Base-by-base conservation (phyloP, 1,140 invertebrate genomes). In the Ceratina australensis region DNA sequence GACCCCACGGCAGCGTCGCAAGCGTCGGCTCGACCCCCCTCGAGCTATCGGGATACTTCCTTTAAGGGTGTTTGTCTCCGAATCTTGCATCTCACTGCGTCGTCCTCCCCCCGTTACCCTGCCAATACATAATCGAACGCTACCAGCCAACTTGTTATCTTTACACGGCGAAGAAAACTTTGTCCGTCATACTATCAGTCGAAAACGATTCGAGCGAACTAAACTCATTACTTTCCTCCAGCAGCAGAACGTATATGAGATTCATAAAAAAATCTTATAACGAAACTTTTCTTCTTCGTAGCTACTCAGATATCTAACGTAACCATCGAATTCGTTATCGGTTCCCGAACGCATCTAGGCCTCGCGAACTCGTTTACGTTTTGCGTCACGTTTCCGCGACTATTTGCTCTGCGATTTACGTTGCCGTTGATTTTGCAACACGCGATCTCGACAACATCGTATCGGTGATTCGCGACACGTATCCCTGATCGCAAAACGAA, bases 61-160 rank as follows among this genome's bases (percentile, higher is more conserved):
- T 73, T 79, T 72, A 79, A 79, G 68, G 22, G 5, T 63, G 72
- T 84, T 81, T 73, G 69, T 84, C 75, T 84, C 77, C 72, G 72
- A 83, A 77, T 18, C 72, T 79, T 49, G 52, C 54, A 42, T 66
- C 20, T 57, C 65, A 20, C 64, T 64, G 59, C 63, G 33, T 54
- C n/a, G n/a, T n/a, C n/a, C n/a, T n/a, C 49, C 56, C 59, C 33
- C 71, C 65, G 52, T 80, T 68, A 20, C 33, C 33, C n/a, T 22
- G 52, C 52, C 69, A 59, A 42, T 60, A n/a, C 66, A 60, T 60
- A 22, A 76, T 76, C 66, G 26, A 61, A 69, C 56, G 18, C 18
- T 68, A 3, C 24, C n/a, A 50, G 22, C 52, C 18, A 47, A 24
- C 42, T 49, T 12, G 22, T 0, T 74, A 28, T 66, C 60, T 65